These are phyloP conservation scores for Ariolimax columbianus DNA, from an alignment of 2,888 invertebrate genomes.

Conservation along the genomic window DNA sequence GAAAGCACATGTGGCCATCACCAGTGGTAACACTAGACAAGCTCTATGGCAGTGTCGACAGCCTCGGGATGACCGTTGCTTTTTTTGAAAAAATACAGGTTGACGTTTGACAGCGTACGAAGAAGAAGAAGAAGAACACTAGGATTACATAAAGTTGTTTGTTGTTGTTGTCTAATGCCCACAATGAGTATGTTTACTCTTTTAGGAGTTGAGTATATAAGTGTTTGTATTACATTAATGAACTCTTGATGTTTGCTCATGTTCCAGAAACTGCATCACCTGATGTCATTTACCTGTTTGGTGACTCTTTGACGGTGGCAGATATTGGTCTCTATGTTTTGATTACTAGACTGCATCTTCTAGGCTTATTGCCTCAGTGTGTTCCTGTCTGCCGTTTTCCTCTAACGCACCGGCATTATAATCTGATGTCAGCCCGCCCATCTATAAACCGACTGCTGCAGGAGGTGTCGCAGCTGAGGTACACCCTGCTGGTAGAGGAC, in stretches of 20 bases:
- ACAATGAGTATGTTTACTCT: too few relatives aligned
- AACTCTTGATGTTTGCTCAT: neutral
- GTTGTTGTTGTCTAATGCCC: too few relatives aligned
- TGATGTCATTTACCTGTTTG: slow-evolving; percentile 66
- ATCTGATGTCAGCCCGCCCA: slow-evolving; percentile 62
- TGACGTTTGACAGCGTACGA: too few relatives aligned
- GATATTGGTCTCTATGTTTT: slow-evolving; percentile 69
- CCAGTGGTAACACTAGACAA: too few relatives aligned
- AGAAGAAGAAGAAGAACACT: too few relatives aligned
- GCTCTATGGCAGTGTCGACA: too few relatives aligned
- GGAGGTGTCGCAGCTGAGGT: slow-evolving; percentile 64
- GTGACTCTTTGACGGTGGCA: slow-evolving; percentile 69
- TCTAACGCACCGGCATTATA: slow-evolving; percentile 64
- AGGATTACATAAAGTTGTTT: too few relatives aligned
- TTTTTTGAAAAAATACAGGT: too few relatives aligned
- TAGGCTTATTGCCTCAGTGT: slow-evolving; percentile 66
- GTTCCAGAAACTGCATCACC: slow-evolving; percentile 21
- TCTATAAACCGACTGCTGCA: slow-evolving; percentile 62
- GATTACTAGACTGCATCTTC: slow-evolving; percentile 63
- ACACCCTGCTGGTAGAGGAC: slow-evolving; percentile 68
- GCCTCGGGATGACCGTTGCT: too few relatives aligned
- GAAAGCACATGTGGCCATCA: too few relatives aligned
- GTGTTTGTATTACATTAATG: neutral
- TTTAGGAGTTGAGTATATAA: neutral
- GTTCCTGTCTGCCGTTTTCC: slow-evolving; percentile 64